Evolutionary conservation across 1,140 invertebrate species (phyloP), one percentile per base, ranked within the genome.

Genomic region (Megathymus violae): DNA sequence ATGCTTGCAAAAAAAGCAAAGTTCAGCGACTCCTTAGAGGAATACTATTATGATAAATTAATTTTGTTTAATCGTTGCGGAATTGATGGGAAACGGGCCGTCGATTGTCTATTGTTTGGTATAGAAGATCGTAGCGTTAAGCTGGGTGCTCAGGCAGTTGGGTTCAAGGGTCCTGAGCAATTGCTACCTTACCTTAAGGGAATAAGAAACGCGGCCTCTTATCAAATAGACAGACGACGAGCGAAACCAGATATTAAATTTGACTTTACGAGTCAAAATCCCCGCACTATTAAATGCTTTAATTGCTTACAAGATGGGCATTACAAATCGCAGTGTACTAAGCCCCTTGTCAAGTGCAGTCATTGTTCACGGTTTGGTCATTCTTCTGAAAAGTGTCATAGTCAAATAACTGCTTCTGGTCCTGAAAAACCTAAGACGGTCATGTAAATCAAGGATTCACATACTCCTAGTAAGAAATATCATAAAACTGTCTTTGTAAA

Each of bases 21-120:
- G 5, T 41, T 54, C 5, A 15, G 0, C 1, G 51, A 54, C 25
- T 54, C 51, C 0, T 11, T 54, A n/a, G 51, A 54, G 4, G 51
- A 54, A 10, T 54, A 54, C 16, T 54, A 9, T 25, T 54, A 54
- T 15, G 51, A 54, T 3, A 54, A 54, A 15, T 1, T 54, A 0
- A 10, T 40, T 10, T 11, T 54, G 0, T 25, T 54, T 13, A 54
- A 54, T 54, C 11, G 36, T 13, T 54, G 51, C 25, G 10, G 10
- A 1, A 41, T 54, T 5, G 11, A 13, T 0, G 36, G 36, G 9
- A 54, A 54, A 41, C 34, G 31, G 0, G 51, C 51, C 0, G 51
- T 54, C 1, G 51, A 54, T 7, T 54, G 51, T 41, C 0, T 52
- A 9, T 4, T 52, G 3, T 38, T 13, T 1, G 50, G 50, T 14